Base-by-base conservation (phyloP, 2,113 vertebrate genomes). In the Ramphastos sulfuratus region DNA sequence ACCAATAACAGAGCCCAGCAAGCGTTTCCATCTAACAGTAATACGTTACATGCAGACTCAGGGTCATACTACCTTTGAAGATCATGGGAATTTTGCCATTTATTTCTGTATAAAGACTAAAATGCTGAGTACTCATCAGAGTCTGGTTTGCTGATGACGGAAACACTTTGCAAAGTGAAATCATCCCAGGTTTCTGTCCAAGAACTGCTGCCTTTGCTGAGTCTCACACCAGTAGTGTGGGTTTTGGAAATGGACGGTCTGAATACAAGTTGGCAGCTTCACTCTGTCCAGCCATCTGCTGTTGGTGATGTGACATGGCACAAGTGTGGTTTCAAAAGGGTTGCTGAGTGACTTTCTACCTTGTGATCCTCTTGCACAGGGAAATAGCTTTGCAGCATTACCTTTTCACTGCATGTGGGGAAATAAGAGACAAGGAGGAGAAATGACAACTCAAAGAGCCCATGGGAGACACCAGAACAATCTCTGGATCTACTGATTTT, bases 51-150 rank as follows among this genome's bases (percentile, higher is more conserved):
- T 90, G 50, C 2, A 0, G 35, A 77, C 13, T 55, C 42, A 19
- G 64, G 66, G 65, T 18, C 87, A 17, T 39, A 39, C 46, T 15
- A 18, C 27, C n/a, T 75, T 55, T 83, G 85, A 90, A 91, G 82
- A 90, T 27, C 2, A 17, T n/a, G 61, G 65, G 73, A 90, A 81
- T 83, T 90, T 78, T 84, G 70, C 50, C 56, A 65, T 78, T 88
- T 85, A 65, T 89, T 94, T 95, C 58, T 71, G 18, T 64, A 60
- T 63, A 28, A 64, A 91, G 87, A 67, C 31, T 46, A 28, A 91
- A 82, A 67, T 39, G 15, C 54, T 81, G 76, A 85, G 56, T 65
- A 19, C 58, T 75, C 65, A 54, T 52, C 33, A 83, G 73, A 74
- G 56, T 58, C 33, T 85, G 25, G 24, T 83, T 88, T 82, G 60